Evolutionary conservation across 2,797 vertebrate species (phyloP).

Genomic region (Scarus forsteni): DNA sequence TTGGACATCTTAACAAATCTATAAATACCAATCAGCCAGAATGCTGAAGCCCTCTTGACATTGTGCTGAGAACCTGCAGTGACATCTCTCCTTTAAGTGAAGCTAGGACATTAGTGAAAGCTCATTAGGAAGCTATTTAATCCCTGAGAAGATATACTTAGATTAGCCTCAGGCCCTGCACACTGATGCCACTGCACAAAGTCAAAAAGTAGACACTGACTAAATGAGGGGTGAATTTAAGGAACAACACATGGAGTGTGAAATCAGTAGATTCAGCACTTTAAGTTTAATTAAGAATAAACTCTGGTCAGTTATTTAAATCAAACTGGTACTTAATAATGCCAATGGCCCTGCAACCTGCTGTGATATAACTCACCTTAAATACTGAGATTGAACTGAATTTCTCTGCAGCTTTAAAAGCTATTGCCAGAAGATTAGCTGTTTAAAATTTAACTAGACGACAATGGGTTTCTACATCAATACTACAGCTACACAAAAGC

Average conservation of each 20-base stretch:
- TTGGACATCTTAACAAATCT: not conserved
- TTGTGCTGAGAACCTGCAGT: constrained; percentile 53
- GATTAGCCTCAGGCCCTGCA: constrained; percentile 64
- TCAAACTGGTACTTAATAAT: not conserved
- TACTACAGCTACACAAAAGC: constrained; percentile 2
- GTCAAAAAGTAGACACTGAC: constrained; percentile 56
- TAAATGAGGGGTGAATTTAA: constrained; percentile 9
- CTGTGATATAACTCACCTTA: not conserved
- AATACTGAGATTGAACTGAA: not conserved
- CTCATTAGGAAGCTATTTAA: constrained; percentile 78
- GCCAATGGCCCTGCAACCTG: not conserved
- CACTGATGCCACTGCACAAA: constrained; percentile 56
- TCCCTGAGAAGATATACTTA: constrained; percentile 79
- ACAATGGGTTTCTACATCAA: not conserved
- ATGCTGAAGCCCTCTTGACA: constrained; percentile 41
- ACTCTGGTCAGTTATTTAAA: no score
- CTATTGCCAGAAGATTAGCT: not conserved
- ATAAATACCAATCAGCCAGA: not conserved
- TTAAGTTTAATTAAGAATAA: no score
- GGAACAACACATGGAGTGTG: not conserved
- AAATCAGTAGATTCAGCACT: not conserved
- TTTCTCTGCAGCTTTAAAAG: not conserved
- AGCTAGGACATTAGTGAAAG: constrained; percentile 75
- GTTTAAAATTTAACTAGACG: not conserved
- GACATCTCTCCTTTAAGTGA: constrained; percentile 45